These are phyloP conservation scores for Arbacia lixula DNA, from an alignment of 53 echinoderm and acorn worm species.

Conservation along the genomic window DNA sequence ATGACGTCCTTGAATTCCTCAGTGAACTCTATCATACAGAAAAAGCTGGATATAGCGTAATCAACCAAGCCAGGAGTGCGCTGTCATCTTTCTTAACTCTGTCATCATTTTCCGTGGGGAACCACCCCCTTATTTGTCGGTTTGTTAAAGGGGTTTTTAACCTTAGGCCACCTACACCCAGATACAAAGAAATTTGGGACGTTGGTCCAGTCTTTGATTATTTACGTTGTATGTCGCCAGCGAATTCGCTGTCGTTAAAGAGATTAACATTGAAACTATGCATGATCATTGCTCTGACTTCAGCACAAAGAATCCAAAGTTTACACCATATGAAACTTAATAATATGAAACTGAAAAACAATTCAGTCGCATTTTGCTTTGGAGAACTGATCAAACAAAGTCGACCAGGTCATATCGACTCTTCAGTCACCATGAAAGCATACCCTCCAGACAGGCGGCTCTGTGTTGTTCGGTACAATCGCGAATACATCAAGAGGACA, in stretches of 20 bases:
- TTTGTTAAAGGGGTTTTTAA: conserved; percentile 51
- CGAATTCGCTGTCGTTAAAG: neutral
- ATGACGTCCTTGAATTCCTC: conserved; percentile 44
- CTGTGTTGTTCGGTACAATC: conserved; percentile 38
- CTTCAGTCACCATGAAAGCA: conserved; percentile 31
- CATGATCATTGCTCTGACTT: conserved; percentile 39
- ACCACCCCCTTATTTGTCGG: conserved; percentile 16
- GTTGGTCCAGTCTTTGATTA: conserved; percentile 30
- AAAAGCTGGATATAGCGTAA: conserved; percentile 28
- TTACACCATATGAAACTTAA: conserved; percentile 17
- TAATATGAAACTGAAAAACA: conserved; percentile 11
- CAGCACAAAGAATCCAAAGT: conserved; percentile 48
- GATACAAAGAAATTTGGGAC: conserved; percentile 55
- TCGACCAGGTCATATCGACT: conserved; percentile 46
- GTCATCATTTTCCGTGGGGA: neutral
- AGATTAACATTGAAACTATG: conserved; percentile 9
- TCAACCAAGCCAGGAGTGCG: conserved; percentile 50
- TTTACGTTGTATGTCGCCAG: neutral
- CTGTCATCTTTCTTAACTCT: conserved; percentile 25
- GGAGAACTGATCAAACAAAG: conserved; percentile 46
- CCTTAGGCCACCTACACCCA: conserved; percentile 7
- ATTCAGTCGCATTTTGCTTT: neutral
- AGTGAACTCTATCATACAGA: conserved; percentile 8
- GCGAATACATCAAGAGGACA: conserved; percentile 54
- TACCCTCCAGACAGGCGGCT: conserved; percentile 54